A percentile compares a stretch with the other conserved stretches of the same genome.
Evolutionary conservation across 2,797 vertebrate genomes (phyloP).

Genomic region (Crenuchus spilurus): DNA sequence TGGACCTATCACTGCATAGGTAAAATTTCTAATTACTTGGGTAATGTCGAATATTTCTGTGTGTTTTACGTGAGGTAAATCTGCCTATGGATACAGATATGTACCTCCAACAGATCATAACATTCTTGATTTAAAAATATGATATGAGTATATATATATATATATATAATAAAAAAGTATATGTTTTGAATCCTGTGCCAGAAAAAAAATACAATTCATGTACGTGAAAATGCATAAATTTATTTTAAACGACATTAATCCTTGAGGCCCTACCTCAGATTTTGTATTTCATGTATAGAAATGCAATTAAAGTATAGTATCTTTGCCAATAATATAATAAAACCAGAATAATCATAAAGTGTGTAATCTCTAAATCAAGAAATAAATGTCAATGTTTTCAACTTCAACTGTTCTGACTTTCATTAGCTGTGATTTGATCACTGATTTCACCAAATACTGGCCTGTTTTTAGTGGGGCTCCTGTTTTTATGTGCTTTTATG

Average conservation of each 20-base stretch:
- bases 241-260: constrained; percentile 89
- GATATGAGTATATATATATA: constrained; percentile 68
- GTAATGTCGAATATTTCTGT: constrained; percentile 91
- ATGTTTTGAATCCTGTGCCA: constrained; percentile 84
- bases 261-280: constrained; percentile 99
- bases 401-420: constrained; percentile 59
- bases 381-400: constrained; percentile 98
- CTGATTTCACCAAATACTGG: not conserved
- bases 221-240: constrained; percentile 87
- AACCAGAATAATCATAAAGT: constrained; percentile 91
- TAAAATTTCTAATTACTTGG: constrained; percentile 94
- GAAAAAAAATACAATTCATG: constrained; percentile 68
- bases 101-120: constrained; percentile 87
- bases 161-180: constrained; percentile 64
- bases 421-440: not conserved
- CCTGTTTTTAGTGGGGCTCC: no score
- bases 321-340: constrained; percentile 95
- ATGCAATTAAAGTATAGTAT: constrained; percentile 98
- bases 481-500: no score
- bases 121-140: constrained; percentile 81
- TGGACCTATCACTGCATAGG: constrained; percentile 91
- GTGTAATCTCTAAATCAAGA: constrained; percentile 89
- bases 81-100: constrained; percentile 96
- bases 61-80: constrained; percentile 88
- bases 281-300: constrained; percentile 99